Percentiles rank a stretch among this genome's conserved stretches.
These are phyloP conservation scores for Sciurus vulgaris DNA, from an alignment of 2,797 vertebrate genomes.

Conservation along the genomic window DNA sequence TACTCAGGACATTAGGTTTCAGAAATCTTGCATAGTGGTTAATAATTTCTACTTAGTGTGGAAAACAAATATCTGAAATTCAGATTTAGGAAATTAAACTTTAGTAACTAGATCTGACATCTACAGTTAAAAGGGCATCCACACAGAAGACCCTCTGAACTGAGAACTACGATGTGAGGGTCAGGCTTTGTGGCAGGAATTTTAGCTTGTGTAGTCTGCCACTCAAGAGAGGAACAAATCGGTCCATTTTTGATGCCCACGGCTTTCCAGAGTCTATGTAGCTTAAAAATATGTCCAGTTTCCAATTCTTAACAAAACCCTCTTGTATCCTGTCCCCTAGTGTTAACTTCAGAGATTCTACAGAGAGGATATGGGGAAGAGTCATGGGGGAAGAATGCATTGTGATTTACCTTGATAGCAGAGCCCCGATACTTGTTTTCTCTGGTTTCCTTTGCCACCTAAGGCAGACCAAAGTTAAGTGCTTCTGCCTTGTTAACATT, in stretches of 20 bases:
- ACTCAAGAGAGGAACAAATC: neutral
- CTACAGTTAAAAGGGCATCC: conserved; percentile 66
- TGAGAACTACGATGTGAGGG: conserved; percentile 61
- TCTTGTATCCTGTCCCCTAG: conserved; percentile 59
- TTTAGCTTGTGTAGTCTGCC: neutral
- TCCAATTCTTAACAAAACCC: conserved; percentile 58
- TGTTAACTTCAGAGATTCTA: conserved; percentile 78
- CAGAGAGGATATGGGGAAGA: conserved; percentile 76
- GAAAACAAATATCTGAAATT: conserved; percentile 73
- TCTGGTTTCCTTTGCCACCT: conserved; percentile 85
- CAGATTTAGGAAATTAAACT: conserved; percentile 67
- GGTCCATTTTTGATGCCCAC: conserved; percentile 63
- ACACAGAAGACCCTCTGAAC: conserved; percentile 54
- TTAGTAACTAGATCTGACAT: conserved; percentile 18
- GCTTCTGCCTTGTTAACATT: conserved; percentile 84
- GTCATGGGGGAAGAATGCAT: conserved; percentile 79
- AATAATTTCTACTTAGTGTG: conserved; percentile 71
- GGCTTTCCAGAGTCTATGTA: conserved; percentile 31
- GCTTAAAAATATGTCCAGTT: conserved; percentile 18
- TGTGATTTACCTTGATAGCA: conserved; percentile 83
- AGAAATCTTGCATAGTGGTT: conserved; percentile 62
- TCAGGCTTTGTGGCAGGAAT: conserved; percentile 39
- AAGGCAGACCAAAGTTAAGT: conserved; percentile 86
- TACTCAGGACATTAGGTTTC: conserved; percentile 56
- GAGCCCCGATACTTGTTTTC: conserved; percentile 85